Evolutionary conservation across 2,888 invertebrate genomes (phyloP).

Genomic region (Sericinus montela): DNA sequence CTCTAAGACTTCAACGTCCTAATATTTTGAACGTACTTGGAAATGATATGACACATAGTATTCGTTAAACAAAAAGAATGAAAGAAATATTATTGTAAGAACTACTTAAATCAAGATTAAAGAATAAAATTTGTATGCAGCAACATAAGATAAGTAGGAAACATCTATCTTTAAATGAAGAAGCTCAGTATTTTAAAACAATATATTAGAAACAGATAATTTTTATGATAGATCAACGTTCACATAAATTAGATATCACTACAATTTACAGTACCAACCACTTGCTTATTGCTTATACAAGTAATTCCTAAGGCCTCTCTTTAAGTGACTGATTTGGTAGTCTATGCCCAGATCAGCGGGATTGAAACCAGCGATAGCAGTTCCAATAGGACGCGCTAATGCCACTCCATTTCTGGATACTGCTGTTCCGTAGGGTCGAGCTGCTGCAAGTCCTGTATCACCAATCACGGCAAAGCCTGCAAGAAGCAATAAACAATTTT

Average conservation of each 20-base stretch:
- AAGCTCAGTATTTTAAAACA: no score
- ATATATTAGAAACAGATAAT: no score
- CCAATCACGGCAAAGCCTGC: constrained; percentile 82
- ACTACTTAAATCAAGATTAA: no score
- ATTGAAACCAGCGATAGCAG: constrained; percentile 86
- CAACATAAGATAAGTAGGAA: no score
- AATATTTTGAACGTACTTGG: no score
- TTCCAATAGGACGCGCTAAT: constrained; percentile 84
- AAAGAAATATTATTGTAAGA: no score
- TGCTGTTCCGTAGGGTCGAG: constrained; percentile 85
- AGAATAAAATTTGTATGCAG: no score
- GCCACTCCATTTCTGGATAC: constrained; percentile 85
- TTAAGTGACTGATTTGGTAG: constrained; percentile 39
- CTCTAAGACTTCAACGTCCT: no score
- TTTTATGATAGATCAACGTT: neutral
- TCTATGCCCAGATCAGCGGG: constrained; percentile 53
- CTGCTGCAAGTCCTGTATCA: constrained; percentile 84
- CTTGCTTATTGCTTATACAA: no score
- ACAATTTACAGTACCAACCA: neutral
- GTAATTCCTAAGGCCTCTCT: neutral
- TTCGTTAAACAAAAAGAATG: no score
- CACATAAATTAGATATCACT: neutral
- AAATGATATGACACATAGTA: no score
- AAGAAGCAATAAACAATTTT: constrained; percentile 31
- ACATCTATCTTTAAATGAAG: no score